Evolutionary conservation across 2,113 vertebrate genomes (phyloP).

Genomic region (mouse (Mus musculus)): GRCm39 chr16:37488501-37489000

Average conservation of each 20-base stretch:
- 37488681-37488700: neutral
- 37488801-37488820: constrained; percentile 11
- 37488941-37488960: neutral
- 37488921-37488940: neutral
- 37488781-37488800: neutral
- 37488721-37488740: neutral
- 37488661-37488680: neutral
- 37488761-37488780: constrained; percentile 25
- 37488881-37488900: neutral
- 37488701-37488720: neutral
- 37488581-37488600: constrained; percentile 7
- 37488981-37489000: neutral
- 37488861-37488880: neutral
- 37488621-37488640: neutral
- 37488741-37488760: neutral
- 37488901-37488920: neutral
- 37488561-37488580: constrained; percentile 24
- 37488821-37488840: no score
- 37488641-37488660: constrained; percentile 22
- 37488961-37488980: neutral
- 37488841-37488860: neutral
- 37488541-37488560: constrained; percentile 41
- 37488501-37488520: neutral
- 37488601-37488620: constrained; percentile 40
- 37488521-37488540: neutral